Evolutionary conservation across 1,140 invertebrate species (phyloP).

Genomic region (Diuraphis noxia): DNA sequence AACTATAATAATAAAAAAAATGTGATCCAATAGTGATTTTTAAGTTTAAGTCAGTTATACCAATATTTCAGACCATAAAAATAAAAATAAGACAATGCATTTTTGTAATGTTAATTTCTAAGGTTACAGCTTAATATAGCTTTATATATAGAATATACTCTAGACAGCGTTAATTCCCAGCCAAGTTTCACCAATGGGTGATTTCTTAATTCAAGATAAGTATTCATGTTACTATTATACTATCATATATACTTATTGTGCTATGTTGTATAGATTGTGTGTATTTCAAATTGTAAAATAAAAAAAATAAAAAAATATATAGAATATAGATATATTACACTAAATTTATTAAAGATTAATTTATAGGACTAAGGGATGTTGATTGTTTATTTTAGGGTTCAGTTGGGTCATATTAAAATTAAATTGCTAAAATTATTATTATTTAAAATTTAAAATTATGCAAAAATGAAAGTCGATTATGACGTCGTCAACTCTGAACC

Average conservation of each 20-base stretch:
- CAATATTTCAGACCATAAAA: background rate
- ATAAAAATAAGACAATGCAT: background rate
- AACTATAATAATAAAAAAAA: background rate
- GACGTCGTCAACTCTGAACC: background rate
- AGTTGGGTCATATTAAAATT: background rate
- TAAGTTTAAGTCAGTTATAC: background rate
- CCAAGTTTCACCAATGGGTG: too few relatives aligned
- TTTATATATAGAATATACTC: too few relatives aligned
- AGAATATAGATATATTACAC: background rate
- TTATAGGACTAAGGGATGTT: background rate
- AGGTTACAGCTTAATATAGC: too few relatives aligned
- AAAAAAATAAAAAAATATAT: too few relatives aligned
- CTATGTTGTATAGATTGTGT: too few relatives aligned
- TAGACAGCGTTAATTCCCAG: too few relatives aligned
- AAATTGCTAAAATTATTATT: background rate
- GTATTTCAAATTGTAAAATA: too few relatives aligned
- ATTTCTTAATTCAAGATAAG: too few relatives aligned
- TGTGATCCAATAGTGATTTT: background rate
- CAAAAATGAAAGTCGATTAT: background rate
- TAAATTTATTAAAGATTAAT: background rate
- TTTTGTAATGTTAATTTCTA: background rate
- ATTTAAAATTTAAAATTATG: slow-evolving; percentile 2
- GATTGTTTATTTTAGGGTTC: background rate
- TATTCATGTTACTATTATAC: too few relatives aligned
- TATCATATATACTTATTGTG: too few relatives aligned